A percentile compares a stretch with the other conserved stretches of the same genome.
phyloP scores from a whole-genome alignment of 2,797 vertebrate genomes.

The Acrossocheilus fasciatus region DNA sequence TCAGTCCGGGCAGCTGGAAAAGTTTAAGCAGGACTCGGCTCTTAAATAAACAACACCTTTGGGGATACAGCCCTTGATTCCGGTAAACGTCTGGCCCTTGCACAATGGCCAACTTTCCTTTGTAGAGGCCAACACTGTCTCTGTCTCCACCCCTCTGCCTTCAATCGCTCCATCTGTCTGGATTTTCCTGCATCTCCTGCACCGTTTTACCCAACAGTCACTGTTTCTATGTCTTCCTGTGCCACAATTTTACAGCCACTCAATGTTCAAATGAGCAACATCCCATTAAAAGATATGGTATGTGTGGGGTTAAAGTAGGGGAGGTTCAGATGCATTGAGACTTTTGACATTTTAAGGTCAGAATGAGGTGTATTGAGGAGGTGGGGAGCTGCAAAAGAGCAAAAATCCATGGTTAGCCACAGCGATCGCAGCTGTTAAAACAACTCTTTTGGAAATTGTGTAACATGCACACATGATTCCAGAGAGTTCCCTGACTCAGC shows the following conservation, averaged over 20 bases:
- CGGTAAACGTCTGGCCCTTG: constrained; percentile 72
- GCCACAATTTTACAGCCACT: background rate
- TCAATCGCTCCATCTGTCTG: constrained; percentile 19
- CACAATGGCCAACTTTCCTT: constrained; percentile 73
- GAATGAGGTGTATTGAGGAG: background rate
- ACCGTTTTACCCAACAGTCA: background rate
- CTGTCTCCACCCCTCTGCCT: constrained; percentile 12
- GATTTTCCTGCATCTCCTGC: constrained; percentile 2
- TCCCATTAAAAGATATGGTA: background rate
- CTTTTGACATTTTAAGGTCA: constrained; percentile 13
- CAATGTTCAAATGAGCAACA: background rate
- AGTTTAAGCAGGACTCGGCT: constrained; percentile 70
- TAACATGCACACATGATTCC: constrained; percentile 52
- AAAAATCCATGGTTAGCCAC: constrained; percentile 39
- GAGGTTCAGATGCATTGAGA: background rate
- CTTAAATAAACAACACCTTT: constrained; percentile 73
- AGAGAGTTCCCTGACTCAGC: constrained; percentile 36
- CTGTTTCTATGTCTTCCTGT: constrained; percentile 10
- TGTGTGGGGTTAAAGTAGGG: background rate
- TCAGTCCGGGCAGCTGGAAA: constrained; percentile 70
- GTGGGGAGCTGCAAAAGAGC: constrained; percentile 19
- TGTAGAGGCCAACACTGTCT: constrained; percentile 50
- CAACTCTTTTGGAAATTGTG: constrained; percentile 64
- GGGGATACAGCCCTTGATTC: constrained; percentile 72
- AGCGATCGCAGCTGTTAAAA: constrained; percentile 76